Percentiles rank a stretch among this genome's conserved stretches.
phyloP scores from a whole-genome alignment of 2,797 vertebrate genomes.

The Buceros bicornis region DNA sequence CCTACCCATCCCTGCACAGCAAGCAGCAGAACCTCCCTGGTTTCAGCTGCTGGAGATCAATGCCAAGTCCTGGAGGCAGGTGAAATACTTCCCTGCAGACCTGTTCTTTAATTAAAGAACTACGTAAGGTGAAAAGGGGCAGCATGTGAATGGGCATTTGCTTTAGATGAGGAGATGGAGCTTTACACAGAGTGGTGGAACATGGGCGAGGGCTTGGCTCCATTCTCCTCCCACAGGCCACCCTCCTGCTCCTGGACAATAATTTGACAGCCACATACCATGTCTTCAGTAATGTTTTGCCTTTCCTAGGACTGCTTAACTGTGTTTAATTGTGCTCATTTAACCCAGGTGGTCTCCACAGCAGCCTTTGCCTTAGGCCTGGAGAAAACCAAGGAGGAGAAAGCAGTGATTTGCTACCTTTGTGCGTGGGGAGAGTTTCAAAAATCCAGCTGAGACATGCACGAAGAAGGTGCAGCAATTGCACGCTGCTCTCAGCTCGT shows the following conservation, averaged over 20 bases:
- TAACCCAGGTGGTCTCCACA: slow-evolving; percentile 41
- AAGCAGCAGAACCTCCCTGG: not conserved
- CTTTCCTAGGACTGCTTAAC: not conserved
- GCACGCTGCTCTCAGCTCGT: not conserved
- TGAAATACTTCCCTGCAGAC: not conserved
- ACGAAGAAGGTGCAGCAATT: not conserved
- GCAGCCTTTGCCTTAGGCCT: slow-evolving; percentile 20
- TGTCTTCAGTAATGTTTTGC: not conserved
- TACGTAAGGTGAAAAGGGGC: not conserved
- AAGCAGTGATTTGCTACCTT: not conserved
- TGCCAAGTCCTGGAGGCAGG: rapidly evolving
- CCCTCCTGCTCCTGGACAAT: not conserved
- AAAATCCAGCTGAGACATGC: not conserved
- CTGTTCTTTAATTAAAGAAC: not conserved
- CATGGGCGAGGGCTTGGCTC: not conserved
- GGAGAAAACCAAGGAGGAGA: not conserved
- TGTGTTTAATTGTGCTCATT: slow-evolving; percentile 43
- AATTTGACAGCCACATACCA: not conserved
- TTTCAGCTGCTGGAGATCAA: not conserved
- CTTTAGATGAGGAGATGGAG: not conserved
- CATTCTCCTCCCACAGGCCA: not conserved
- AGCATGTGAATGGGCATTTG: not conserved
- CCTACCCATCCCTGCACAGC: not conserved
- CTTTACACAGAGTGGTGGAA: not conserved
- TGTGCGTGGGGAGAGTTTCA: not conserved